These are phyloP conservation scores for Castor canadensis DNA, from an alignment of 2,113 vertebrate genomes.

Conservation along the genomic window DNA sequence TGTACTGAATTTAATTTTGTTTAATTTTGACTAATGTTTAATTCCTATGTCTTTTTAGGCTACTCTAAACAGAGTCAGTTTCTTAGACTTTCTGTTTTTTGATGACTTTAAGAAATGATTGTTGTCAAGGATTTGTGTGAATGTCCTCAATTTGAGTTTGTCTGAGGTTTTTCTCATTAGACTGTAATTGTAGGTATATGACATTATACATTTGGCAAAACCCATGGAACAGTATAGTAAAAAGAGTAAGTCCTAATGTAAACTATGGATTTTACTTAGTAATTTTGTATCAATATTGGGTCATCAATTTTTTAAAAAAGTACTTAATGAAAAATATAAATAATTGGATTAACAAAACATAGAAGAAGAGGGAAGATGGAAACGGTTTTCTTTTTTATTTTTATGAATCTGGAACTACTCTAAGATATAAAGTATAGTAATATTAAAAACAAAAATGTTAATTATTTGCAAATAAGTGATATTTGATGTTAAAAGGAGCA, in stretches of 20 bases:
- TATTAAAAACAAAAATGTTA: background rate
- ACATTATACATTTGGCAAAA: background rate
- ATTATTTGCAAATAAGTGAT: background rate
- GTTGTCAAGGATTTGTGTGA: background rate
- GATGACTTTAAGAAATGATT: background rate
- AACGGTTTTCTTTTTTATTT: background rate
- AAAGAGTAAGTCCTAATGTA: background rate
- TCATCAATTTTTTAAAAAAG: background rate
- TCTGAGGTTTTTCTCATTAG: too few species aligned
- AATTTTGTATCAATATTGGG: background rate
- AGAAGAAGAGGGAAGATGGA: background rate
- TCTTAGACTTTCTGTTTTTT: background rate
- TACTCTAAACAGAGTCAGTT: background rate
- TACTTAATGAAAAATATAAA: background rate
- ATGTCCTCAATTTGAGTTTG: background rate
- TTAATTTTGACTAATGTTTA: too few species aligned
- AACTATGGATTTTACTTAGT: background rate
- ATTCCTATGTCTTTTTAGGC: background rate
- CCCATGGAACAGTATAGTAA: background rate
- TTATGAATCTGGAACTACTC: background rate
- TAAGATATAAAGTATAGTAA: background rate
- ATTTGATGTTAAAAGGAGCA: background rate
- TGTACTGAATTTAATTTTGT: too few species aligned
- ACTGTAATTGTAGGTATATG: too few species aligned
- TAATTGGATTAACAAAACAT: background rate